Percentiles rank a stretch among this genome's conserved stretches.
Evolutionary conservation across 2,797 vertebrate genomes (phyloP).

Genomic region (Masticophis lateralis): DNA sequence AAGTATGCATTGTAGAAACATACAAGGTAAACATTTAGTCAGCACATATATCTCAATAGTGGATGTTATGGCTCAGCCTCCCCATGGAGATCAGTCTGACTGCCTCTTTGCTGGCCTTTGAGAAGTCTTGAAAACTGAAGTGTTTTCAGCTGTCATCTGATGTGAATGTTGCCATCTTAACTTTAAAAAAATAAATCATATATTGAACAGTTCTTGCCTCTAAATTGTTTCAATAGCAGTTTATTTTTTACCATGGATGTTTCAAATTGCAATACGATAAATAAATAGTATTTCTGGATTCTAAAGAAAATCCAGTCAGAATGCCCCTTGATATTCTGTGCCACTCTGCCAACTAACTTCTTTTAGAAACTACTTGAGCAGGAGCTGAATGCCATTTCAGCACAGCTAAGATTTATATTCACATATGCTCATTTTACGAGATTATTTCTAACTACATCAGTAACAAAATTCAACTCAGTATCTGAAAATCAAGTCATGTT

Average conservation of each 20-base stretch:
- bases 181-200: not conserved
- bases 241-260: not conserved
- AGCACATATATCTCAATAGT: not conserved
- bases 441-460: constrained; percentile 30
- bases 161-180: not conserved
- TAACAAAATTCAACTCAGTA: constrained; percentile 9
- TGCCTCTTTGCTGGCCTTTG: not conserved
- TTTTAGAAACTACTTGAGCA: constrained; percentile 2
- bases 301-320: not conserved
- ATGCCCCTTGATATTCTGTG: not conserved
- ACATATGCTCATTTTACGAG: constrained; percentile 25
- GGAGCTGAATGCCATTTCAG: fast-evolving
- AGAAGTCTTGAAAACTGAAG: not conserved
- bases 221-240: not conserved
- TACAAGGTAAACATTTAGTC: not conserved
- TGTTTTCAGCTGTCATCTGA: not conserved
- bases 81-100: not conserved
- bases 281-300: not conserved
- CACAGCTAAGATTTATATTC: constrained; percentile 22
- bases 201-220: not conserved
- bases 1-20: not conserved
- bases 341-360: not conserved
- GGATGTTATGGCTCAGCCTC: not conserved
- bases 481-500: constrained; percentile 31
- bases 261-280: not conserved